Percentiles rank a stretch among this genome's conserved stretches.
Evolutionary conservation across 2,888 invertebrate species (phyloP).

Genomic region (Eumacrocentrus americanus): DNA sequence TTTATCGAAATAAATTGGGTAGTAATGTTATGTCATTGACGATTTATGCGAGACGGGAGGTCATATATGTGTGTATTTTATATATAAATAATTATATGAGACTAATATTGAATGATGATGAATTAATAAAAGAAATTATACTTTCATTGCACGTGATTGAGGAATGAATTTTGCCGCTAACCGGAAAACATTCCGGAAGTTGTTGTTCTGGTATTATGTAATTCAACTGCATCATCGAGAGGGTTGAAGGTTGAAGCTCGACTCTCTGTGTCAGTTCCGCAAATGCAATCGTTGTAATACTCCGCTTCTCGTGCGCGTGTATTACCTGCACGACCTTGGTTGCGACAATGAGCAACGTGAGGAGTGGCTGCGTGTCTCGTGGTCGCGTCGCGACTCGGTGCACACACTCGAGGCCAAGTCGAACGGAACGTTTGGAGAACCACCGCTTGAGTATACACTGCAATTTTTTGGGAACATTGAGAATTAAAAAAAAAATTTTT

Average conservation of each 20-base stretch:
- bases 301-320: slow-evolving; percentile 29
- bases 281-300: slow-evolving; percentile 32
- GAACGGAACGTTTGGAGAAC: neutral
- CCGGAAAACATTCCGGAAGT: slow-evolving; percentile 30
- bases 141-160: too few relatives aligned
- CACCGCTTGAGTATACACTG: neutral
- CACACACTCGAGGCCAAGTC: neutral
- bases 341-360: slow-evolving; percentile 29
- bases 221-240: slow-evolving; percentile 27
- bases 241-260: slow-evolving; percentile 20
- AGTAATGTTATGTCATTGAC: too few relatives aligned
- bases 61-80: too few relatives aligned
- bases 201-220: slow-evolving; percentile 28
- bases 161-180: neutral
- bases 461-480: too few relatives aligned
- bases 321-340: slow-evolving; percentile 35
- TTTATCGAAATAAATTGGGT: slow-evolving; percentile 4
- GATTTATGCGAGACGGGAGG: too few relatives aligned
- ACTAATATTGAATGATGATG: too few relatives aligned
- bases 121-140: too few relatives aligned
- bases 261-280: slow-evolving; percentile 32
- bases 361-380: slow-evolving; percentile 25
- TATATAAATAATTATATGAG: too few relatives aligned
- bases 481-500: neutral
- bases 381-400: slow-evolving; percentile 13